Conservation (phyloP, 2,888 invertebrate species). For the Polydrusus tereticollis region DNA sequence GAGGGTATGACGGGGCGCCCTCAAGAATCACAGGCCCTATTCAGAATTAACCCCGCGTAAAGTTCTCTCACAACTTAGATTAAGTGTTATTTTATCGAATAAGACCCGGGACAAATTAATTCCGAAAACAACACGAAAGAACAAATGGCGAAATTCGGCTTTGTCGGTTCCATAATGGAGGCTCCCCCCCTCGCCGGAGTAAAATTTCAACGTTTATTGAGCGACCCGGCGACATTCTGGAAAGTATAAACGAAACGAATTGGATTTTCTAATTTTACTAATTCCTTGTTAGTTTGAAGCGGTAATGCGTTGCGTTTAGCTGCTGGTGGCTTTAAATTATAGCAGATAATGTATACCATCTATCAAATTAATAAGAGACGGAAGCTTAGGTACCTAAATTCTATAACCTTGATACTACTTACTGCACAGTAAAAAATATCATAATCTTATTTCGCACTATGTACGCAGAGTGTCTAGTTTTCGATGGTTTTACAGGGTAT, state of each 20-base stretch:
- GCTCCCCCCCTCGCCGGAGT: background rate
- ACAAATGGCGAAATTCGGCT: conserved; percentile 7
- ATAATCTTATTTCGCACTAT: too few relatives aligned
- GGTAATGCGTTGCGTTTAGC: too few relatives aligned
- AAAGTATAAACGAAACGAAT: conserved; percentile 2
- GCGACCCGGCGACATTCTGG: background rate
- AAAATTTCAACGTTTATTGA: background rate
- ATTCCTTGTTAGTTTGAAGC: background rate
- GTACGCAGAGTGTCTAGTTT: too few relatives aligned
- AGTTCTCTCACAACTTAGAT: conserved; percentile 11
- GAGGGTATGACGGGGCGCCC: background rate
- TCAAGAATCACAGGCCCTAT: conserved; percentile 2
- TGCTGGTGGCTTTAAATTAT: too few relatives aligned
- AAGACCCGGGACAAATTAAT: conserved; percentile 13
- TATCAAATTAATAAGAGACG: too few relatives aligned
- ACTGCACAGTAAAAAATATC: too few relatives aligned
- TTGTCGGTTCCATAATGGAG: background rate
- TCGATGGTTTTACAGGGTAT: too few relatives aligned
- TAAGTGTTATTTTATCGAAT: conserved; percentile 21
- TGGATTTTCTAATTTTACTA: conserved; percentile 10
- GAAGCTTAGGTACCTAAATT: too few relatives aligned
- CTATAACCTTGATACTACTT: too few relatives aligned
- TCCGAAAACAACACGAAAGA: conserved; percentile 15
- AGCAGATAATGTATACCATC: too few relatives aligned
- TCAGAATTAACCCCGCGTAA: conserved; percentile 6